Evolutionary conservation across 1,140 invertebrate species (phyloP).

Genomic region (Drosophila pectinifera): DNA sequence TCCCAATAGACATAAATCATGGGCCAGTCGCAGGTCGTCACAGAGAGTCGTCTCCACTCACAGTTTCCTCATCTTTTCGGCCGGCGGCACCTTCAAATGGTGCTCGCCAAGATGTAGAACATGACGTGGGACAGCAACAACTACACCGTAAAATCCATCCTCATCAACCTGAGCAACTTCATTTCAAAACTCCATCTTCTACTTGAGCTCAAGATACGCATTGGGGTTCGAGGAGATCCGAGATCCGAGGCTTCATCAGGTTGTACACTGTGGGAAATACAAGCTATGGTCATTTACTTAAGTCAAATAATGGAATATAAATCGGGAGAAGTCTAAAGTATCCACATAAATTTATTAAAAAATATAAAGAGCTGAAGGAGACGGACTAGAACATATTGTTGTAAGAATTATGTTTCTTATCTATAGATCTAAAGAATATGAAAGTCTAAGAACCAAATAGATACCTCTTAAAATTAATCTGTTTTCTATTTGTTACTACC

Average conservation of each 20-base stretch:
- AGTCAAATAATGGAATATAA: too few species aligned
- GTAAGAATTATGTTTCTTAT: too few species aligned
- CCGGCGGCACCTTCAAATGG: conserved; percentile 71
- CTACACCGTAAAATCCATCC: conserved; percentile 37
- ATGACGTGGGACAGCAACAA: conserved; percentile 72
- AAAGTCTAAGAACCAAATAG: too few species aligned
- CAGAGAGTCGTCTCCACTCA: conserved; percentile 8
- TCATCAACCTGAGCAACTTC: conserved; percentile 58
- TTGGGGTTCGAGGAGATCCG: conserved; percentile 25
- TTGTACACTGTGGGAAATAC: conserved; percentile 20
- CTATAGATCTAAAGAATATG: too few species aligned
- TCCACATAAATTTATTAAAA: not conserved
- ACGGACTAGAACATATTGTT: not conserved
- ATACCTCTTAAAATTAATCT: too few species aligned
- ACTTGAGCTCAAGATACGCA: conserved; percentile 16
- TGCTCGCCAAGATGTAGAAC: conserved; percentile 72
- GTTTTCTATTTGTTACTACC: too few species aligned
- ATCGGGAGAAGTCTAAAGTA: not conserved
- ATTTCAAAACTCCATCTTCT: conserved; percentile 51
- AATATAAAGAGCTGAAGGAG: not conserved
- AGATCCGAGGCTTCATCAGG: conserved; percentile 53
- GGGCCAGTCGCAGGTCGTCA: conserved; percentile 46
- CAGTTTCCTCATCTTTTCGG: conserved; percentile 22
- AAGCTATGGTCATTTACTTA: too few species aligned
- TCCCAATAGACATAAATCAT: conserved; percentile 78